Evolutionary conservation across 2,113 vertebrate species (phyloP).

Genomic region (Cyphomyrus plagiostoma): DNA sequence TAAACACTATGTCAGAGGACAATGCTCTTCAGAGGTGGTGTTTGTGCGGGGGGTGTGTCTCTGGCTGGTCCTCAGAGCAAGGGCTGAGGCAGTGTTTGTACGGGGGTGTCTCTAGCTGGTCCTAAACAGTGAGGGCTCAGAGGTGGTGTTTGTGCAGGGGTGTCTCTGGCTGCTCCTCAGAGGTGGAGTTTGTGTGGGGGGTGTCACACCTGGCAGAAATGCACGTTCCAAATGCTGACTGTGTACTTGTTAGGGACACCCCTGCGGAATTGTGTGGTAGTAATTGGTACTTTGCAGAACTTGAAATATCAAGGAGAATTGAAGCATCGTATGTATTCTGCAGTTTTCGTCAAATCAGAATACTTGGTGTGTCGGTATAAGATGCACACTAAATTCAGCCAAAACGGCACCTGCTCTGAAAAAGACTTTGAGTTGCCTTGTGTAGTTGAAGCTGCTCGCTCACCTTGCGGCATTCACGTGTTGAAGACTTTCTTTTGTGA

Average conservation of each 20-base stretch:
- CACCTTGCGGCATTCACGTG: background rate
- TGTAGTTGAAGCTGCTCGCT: background rate
- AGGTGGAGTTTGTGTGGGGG: too few species aligned
- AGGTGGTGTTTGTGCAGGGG: too few species aligned
- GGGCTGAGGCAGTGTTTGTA: too few species aligned
- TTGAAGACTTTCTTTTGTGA: background rate
- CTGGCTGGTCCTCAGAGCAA: background rate
- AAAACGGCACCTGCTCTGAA: background rate
- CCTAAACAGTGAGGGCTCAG: too few species aligned
- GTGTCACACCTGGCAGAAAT: background rate
- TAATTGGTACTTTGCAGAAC: background rate
- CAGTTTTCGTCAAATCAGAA: background rate
- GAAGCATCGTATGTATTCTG: background rate
- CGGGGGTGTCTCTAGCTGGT: background rate
- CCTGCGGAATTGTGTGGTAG: background rate
- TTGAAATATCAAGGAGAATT: background rate
- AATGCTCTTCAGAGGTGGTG: too few species aligned
- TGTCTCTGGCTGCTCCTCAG: too few species aligned
- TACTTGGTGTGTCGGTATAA: background rate
- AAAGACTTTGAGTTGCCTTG: background rate
- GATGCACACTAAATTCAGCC: background rate
- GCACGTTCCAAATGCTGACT: background rate
- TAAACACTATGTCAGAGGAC: too few species aligned
- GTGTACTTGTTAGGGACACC: background rate
- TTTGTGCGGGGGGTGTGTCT: too few species aligned